A percentile compares a stretch with the other conserved stretches of the same genome.
Evolutionary conservation across 2,888 invertebrate genomes (phyloP).

Genomic region (Ferdinandea cuprea): DNA sequence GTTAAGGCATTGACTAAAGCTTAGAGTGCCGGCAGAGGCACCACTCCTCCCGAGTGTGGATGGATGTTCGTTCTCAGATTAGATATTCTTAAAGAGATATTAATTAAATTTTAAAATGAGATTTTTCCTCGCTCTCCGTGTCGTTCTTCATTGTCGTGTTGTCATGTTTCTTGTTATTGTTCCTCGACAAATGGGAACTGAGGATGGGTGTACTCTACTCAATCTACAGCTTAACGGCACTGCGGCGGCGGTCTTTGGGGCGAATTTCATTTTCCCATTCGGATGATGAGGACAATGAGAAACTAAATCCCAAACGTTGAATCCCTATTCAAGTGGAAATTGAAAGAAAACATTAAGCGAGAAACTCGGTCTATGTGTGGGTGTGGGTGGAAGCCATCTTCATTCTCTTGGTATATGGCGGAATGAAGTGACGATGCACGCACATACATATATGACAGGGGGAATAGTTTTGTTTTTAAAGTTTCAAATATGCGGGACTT

Average conservation of each 20-base stretch:
- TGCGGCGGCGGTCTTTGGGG: constrained; percentile 4
- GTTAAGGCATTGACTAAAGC: constrained; percentile 25
- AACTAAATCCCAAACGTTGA: constrained; percentile 45
- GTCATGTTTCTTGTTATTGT: constrained; percentile 12
- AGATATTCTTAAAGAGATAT: constrained; percentile 65
- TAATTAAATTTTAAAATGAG: constrained; percentile 71
- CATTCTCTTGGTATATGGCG: neutral
- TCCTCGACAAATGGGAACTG: neutral
- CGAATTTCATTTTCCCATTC: constrained; percentile 49
- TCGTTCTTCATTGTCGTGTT: constrained; percentile 30
- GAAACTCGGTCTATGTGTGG: constrained; percentile 37
- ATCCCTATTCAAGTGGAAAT: constrained; percentile 58
- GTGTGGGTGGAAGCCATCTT: neutral
- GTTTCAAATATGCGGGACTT: no score
- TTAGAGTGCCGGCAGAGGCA: no score
- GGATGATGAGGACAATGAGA: constrained; percentile 47
- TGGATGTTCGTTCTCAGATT: constrained; percentile 43
- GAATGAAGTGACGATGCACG: neutral
- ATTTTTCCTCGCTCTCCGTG: constrained; percentile 34
- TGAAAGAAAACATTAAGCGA: constrained; percentile 66
- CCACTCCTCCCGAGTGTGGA: no score
- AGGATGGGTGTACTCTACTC: neutral
- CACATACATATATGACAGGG: no score
- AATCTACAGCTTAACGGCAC: constrained; percentile 11
- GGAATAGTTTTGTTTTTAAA: neutral